Conservation (phyloP, 2,888 invertebrate genomes). For the Timema podura region DNA sequence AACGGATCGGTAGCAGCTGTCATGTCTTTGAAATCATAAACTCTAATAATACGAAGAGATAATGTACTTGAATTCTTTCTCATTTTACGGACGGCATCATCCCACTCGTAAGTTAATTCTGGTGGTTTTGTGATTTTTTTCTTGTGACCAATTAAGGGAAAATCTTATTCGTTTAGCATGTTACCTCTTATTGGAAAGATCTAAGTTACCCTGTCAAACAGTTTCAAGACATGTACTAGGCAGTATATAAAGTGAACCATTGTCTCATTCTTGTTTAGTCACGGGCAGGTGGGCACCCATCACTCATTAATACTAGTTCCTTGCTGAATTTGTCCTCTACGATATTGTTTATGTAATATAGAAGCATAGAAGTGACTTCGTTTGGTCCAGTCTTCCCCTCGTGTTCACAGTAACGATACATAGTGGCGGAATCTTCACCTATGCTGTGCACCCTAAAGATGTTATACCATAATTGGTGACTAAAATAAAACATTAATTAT, state of each 20-base stretch:
- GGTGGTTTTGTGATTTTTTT: not conserved
- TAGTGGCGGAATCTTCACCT: not conserved
- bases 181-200: no score
- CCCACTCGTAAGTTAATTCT: not conserved
- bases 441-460: not conserved
- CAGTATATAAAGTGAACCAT: conserved; percentile 4
- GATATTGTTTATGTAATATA: no score
- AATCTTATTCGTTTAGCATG: not conserved
- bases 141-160: no score
- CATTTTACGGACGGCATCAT: not conserved
- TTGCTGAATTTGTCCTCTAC: no score
- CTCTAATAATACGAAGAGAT: not conserved
- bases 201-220: not conserved
- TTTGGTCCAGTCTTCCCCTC: not conserved
- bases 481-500: not conserved
- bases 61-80: no score
- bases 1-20: not conserved
- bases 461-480: not conserved
- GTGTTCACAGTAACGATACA: not conserved
- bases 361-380: conserved; percentile 3
- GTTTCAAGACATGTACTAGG: not conserved
- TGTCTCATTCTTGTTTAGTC: not conserved
- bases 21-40: not conserved
- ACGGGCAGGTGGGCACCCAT: not conserved
- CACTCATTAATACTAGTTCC: no score